A percentile compares a stretch with the other conserved stretches of the same genome.
Evolutionary conservation across 2,113 vertebrate genomes (phyloP).

Genomic region (Centropristis striata): DNA sequence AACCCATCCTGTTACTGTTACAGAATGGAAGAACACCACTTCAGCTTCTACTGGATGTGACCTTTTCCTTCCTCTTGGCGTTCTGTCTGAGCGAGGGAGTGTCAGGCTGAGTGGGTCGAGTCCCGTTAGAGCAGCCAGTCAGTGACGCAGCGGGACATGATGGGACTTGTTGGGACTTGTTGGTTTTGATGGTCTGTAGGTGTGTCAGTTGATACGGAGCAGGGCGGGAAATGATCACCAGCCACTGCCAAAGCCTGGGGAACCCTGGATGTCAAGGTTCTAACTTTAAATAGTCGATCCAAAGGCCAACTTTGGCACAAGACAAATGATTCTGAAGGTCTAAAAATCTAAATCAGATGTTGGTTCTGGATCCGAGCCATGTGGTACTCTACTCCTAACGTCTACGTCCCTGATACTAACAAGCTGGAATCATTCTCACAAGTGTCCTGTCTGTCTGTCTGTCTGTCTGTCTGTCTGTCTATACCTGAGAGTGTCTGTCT

Average conservation of each 20-base stretch:
- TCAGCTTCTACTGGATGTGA: neutral
- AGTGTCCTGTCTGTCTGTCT: too few relatives aligned
- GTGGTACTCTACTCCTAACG: neutral
- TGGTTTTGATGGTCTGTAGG: constrained; percentile 31
- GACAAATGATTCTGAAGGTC: neutral
- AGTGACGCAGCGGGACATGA: constrained; percentile 40
- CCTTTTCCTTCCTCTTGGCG: constrained; percentile 1
- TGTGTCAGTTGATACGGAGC: constrained; percentile 48
- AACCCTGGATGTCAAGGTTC: constrained; percentile 12
- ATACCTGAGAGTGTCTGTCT: too few relatives aligned
- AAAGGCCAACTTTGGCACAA: neutral
- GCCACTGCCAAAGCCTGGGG: neutral
- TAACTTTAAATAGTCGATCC: constrained; percentile 34
- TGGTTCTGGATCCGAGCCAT: neutral
- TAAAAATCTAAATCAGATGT: constrained; percentile 26
- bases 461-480: too few relatives aligned
- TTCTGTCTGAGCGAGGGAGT: constrained; percentile 13
- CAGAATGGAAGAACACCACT: neutral
- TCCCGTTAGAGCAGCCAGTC: constrained; percentile 14
- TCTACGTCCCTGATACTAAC: neutral
- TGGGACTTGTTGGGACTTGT: constrained; percentile 63
- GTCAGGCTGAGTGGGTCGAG: neutral
- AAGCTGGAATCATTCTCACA: constrained; percentile 18
- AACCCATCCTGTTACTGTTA: neutral
- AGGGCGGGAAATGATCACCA: constrained; percentile 38